Conservation (phyloP, 2,888 invertebrate genomes). For the Vesta saturnalis region DNA sequence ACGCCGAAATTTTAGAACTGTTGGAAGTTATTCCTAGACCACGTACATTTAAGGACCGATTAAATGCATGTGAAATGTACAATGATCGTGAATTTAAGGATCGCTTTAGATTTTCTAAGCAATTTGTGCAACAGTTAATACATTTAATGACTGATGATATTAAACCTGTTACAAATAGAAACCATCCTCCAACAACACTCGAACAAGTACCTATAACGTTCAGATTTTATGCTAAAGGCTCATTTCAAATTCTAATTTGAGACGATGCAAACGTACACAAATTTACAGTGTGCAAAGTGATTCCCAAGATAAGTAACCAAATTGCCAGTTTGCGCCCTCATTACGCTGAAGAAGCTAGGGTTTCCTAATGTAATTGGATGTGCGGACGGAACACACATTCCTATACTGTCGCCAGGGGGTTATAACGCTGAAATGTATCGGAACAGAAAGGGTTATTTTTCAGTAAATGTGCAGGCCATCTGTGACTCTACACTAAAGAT, state of each 20-base stretch:
- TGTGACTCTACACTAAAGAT: slow-evolving; percentile 43
- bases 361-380: not conserved
- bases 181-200: not conserved
- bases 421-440: slow-evolving; percentile 46
- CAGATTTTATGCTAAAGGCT: not conserved
- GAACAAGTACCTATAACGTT: not conserved
- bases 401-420: slow-evolving; percentile 25
- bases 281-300: not conserved
- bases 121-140: not conserved
- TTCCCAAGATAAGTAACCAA: not conserved
- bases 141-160: not conserved
- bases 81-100: not conserved
- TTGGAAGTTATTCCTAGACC: not conserved
- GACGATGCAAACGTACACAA: not conserved
- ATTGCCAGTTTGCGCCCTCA: not conserved
- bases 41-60: not conserved
- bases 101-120: not conserved
- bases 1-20: not conserved
- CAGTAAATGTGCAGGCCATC: slow-evolving; percentile 48
- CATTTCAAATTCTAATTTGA: not conserved
- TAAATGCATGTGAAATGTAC: not conserved
- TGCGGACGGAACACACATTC: not conserved
- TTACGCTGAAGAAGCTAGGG: not conserved
- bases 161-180: not conserved
- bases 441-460: slow-evolving; percentile 49